Percentiles rank a stretch among this genome's conserved stretches.
Evolutionary conservation across 2,888 invertebrate genomes (phyloP).

Genomic region (Caenorhabditis drosophilae): DNA sequence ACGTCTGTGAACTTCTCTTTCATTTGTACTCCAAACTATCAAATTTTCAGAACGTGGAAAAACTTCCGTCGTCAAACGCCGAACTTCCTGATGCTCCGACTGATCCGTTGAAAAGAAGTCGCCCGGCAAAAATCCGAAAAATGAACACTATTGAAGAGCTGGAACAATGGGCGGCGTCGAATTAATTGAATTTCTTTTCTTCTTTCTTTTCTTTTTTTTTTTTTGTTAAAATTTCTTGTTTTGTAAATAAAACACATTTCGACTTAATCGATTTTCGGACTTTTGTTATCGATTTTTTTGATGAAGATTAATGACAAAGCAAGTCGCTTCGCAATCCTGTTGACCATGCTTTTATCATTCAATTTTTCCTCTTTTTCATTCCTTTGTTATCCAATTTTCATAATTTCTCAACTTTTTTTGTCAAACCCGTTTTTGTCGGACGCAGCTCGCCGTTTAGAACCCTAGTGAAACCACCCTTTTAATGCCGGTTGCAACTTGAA

Average conservation of each 20-base stretch:
- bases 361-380: background rate
- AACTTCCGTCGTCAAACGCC: constrained; percentile 15
- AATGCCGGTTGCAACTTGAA: no score
- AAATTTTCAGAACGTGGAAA: constrained; percentile 19
- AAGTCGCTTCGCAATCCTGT: no score
- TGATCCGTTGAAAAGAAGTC: constrained; percentile 17
- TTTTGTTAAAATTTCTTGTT: background rate
- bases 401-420: no score
- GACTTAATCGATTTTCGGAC: no score
- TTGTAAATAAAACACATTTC: background rate
- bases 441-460: no score
- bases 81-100: constrained; percentile 34
- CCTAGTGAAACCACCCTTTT: no score
- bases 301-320: no score
- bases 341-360: no score
- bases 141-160: constrained; percentile 50
- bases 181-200: constrained; percentile 27
- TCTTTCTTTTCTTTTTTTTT: background rate
- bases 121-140: constrained; percentile 36
- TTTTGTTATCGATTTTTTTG: no score
- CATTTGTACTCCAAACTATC: background rate
- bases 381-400: background rate
- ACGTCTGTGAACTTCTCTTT: constrained; percentile 16
- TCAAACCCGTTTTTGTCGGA: no score
- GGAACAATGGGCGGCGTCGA: constrained; percentile 56